These are phyloP conservation scores for Beris chalybata DNA, from an alignment of 2,888 invertebrate species.

Conservation along the genomic window DNA sequence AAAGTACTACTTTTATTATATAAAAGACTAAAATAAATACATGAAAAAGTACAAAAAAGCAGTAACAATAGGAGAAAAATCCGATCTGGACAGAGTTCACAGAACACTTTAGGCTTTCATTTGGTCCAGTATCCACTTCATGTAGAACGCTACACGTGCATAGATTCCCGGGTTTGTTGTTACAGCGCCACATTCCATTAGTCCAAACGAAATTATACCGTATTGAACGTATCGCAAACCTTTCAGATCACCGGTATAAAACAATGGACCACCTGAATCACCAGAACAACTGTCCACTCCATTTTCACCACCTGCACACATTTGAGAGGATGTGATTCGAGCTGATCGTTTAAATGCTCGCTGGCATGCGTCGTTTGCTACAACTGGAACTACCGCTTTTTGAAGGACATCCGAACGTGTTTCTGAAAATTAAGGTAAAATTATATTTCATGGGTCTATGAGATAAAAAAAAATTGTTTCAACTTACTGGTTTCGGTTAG, in stretches of 20 bases:
- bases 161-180: slow-evolving; percentile 61
- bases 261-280: slow-evolving; percentile 45
- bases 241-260: slow-evolving; percentile 23
- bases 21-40: no score
- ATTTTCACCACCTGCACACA: slow-evolving; percentile 60
- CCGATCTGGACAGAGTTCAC: no score
- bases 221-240: slow-evolving; percentile 47
- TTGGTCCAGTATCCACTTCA: slow-evolving; percentile 58
- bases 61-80: no score
- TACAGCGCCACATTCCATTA: slow-evolving; percentile 59
- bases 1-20: no score
- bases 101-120: slow-evolving; percentile 6
- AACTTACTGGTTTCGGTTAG: slow-evolving; percentile 55
- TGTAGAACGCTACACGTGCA: slow-evolving; percentile 57
- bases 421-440: slow-evolving; percentile 5
- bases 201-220: slow-evolving; percentile 68
- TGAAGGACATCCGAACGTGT: slow-evolving; percentile 42
- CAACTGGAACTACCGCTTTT: slow-evolving; percentile 51
- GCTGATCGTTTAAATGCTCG: slow-evolving; percentile 43
- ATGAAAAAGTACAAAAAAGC: no score
- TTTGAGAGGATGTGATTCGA: slow-evolving; percentile 52
- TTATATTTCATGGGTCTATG: background rate
- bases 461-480: background rate
- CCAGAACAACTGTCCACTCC: slow-evolving; percentile 38
- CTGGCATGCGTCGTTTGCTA: slow-evolving; percentile 50